A percentile compares a stretch with the other conserved stretches of the same genome.
Conservation (phyloP, 2,888 invertebrate species). For the Protonemura montana region DNA sequence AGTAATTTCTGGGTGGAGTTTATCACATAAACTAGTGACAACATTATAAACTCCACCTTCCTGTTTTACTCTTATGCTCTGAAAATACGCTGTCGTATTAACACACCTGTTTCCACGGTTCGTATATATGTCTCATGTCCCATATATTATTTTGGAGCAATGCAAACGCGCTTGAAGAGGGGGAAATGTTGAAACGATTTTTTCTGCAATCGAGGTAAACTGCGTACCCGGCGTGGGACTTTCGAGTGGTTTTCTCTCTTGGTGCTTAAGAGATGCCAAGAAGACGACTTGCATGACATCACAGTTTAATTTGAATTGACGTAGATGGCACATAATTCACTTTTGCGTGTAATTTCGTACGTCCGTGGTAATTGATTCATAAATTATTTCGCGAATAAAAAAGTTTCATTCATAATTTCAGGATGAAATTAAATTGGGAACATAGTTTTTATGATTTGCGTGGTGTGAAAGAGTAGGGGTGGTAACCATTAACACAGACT, state of each 20-base stretch:
- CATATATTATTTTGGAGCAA: not conserved
- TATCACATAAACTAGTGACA: not conserved
- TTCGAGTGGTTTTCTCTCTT: not conserved
- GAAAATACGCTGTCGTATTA: not conserved
- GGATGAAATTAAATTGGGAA: not conserved
- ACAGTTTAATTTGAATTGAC: slow-evolving; percentile 5
- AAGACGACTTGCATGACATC: not conserved
- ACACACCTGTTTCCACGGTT: not conserved
- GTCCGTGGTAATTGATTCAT: not conserved
- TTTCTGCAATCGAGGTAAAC: not conserved
- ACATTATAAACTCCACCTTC: not conserved
- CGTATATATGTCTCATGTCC: not conserved
- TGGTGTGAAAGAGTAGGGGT: not conserved
- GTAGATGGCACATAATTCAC: not conserved
- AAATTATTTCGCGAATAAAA: not conserved
- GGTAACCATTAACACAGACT: too few relatives aligned
- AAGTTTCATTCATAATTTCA: too few relatives aligned
- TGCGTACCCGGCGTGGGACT: not conserved
- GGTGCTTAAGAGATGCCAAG: not conserved
- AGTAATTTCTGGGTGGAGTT: not conserved
- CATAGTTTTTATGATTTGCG: not conserved
- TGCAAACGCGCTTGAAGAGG: not conserved
- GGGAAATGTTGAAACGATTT: not conserved
- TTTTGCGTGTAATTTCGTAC: not conserved
- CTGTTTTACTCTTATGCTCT: not conserved